Evolutionary conservation across 2,113 vertebrate genomes (phyloP), one percentile per base, ranked within the genome.

Genomic region (Zonotrichia leucophrys): DNA sequence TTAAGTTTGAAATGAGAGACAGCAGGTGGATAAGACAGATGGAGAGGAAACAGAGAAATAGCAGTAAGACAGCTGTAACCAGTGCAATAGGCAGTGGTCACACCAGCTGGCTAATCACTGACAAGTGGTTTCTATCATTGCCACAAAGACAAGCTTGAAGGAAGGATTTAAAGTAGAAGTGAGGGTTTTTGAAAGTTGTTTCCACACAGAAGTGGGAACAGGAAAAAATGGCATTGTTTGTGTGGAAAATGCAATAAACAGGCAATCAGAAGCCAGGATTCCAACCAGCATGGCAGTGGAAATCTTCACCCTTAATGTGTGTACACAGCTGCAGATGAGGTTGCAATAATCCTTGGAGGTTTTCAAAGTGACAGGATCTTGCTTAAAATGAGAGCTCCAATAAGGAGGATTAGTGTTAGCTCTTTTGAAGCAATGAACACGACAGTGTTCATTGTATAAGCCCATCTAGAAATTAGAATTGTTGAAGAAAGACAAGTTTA

Each of bases 21-120:
- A 95, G 91, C 92, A 95, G 86, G 94, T 97, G 95, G 91, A 94
- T 90, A 93, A 94, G 92, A 96, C 91, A 93, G 95, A 96, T 96
- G 94, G 96, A 94, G 80, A 81, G 64, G 86, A 95, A 96, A 95
- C 50, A 86, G 76, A 92, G 90, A 95, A 97, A 92, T 90, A 94
- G 76, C 89, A 90, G 76, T 88, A 92, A 94, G 94, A 89, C 94
- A 97, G 92, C 94, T 96, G 95, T 87, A 96, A 86, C 80, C 68
- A 92, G 69, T 56, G 64, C 44, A 93, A 39, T 89, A 90, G 90
- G 80, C 91, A 96, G 86, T 92, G 95, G 95, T 92, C 95, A 89
- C 89, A 96, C 92, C 95, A 96, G 92, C 95, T 93, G 91, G 83
- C 76, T 94, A 89, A 97, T 96, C 86, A 93, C 80, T 94, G 86